A percentile compares a stretch with the other conserved stretches of the same genome.
Evolutionary conservation across 2,888 invertebrate genomes (phyloP).

Genomic region (Dermolepida albohirtum): DNA sequence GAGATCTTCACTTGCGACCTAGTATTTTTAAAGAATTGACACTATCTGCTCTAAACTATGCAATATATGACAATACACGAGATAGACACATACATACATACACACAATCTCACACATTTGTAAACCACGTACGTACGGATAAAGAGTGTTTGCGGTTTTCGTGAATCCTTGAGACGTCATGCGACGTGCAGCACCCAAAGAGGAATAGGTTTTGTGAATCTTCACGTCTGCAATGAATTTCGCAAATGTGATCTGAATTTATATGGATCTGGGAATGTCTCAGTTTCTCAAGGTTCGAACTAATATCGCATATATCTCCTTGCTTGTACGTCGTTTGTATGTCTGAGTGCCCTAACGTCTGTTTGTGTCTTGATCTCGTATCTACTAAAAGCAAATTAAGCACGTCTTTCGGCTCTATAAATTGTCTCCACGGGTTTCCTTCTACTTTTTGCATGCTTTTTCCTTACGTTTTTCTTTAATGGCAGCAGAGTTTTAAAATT

Average conservation of each 20-base stretch:
- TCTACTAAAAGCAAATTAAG: conserved; percentile 21
- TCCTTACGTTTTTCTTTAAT: too few species aligned
- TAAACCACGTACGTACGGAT: too few species aligned
- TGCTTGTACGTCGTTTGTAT: conserved; percentile 4
- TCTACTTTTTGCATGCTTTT: too few species aligned
- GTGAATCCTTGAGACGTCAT: conserved; percentile 3
- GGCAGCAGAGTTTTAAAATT: conserved; percentile 18
- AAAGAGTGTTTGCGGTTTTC: neutral
- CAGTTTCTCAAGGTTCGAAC: conserved; percentile 24
- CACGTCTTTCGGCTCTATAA: conserved; percentile 15
- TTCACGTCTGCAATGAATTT: conserved; percentile 36
- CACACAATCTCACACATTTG: too few species aligned
- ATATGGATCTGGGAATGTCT: conserved; percentile 30
- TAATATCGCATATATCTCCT: conserved; percentile 8
- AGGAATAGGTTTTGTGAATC: conserved; percentile 9
- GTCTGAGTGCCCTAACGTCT: conserved; percentile 4
- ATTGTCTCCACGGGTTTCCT: neutral
- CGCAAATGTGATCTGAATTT: conserved; percentile 36
- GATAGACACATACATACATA: too few species aligned
- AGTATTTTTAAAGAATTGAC: too few species aligned
- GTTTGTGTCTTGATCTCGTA: neutral
- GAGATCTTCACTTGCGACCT: too few species aligned
- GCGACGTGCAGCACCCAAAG: neutral
- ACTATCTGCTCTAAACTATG: too few species aligned
- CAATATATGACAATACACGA: too few species aligned